Base-by-base conservation (phyloP, 1,140 invertebrate species). In the Drosophila quadrilineata region DNA sequence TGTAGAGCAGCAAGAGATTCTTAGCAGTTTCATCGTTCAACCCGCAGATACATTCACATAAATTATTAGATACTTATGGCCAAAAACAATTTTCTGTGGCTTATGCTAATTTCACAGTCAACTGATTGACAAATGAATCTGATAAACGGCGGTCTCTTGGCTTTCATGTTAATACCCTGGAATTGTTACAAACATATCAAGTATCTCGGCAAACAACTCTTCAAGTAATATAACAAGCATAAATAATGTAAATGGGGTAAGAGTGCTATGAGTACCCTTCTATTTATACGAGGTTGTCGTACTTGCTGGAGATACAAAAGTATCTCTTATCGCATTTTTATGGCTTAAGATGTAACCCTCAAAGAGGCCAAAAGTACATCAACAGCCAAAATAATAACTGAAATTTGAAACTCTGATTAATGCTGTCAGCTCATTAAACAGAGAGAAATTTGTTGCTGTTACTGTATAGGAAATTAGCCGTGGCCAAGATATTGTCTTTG, bases 391-490 rank as follows among this genome's bases (percentile, higher is more conserved):
- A 50, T 50, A 29, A 49, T 65, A 58, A 17, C 35, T 26, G 17
- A 62, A 62, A 50, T 35, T 57, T 28, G 36, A 62, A 62, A 45
- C 26, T 29, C 31, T 36, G 35, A 46, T 64, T 26, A 64, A 29
- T 19, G 24, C 16, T 19, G 52, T 17, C 56, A 66, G 57, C 46
- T 66, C 63, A 52, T 53, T 46, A 66, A 66, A 40, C 21, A 10
- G 6, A 22, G 54, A 36, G 63, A 45, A 59, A 59, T 43, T 66
- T 29, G 50, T 66, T 29, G 38, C 14, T 3, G n/a, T n/a, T 28
- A 8, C 28, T 45, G 60, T 28, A 35, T 36, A 21, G 63, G 63
- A 66, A 66, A 66, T 66, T 66, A 66, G 24, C 46, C 63, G 31
- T 66, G 16, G 29, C 40, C 54, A 65, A 59, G 54, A 43, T 50